phyloP scores from a whole-genome alignment of 37 sponge, comb jelly and placozoan genomes.

The Theonella swinhoei region DNA sequence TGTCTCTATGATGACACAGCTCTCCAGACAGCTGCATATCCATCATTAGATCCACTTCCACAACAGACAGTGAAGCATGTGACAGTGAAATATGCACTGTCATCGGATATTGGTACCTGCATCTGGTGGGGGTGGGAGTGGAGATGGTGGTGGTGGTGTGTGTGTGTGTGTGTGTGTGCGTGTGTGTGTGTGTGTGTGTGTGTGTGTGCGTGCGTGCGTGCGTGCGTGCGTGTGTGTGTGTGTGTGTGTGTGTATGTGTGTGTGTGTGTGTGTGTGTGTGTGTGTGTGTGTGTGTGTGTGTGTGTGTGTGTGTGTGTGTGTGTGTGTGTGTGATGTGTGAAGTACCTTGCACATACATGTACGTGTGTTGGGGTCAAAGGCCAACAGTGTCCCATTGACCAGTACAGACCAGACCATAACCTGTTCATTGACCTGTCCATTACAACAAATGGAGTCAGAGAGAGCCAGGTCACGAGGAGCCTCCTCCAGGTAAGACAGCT shows the following conservation, averaged over 20 bases:
- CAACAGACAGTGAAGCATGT: slow-evolving; percentile 72
- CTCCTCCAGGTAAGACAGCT: slow-evolving; percentile 71
- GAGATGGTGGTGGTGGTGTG: too few species aligned
- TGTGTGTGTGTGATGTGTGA: too few species aligned
- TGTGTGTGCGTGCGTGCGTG: too few species aligned
- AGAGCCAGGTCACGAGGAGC: slow-evolving; percentile 60
- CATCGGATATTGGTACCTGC: slow-evolving; percentile 47
- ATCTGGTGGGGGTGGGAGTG: slow-evolving; percentile 56
- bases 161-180: too few species aligned
- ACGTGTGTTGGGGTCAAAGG: slow-evolving; percentile 72
- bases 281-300: too few species aligned
- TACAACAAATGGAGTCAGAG: not conserved
- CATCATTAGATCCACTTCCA: slow-evolving; percentile 83
- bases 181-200: too few species aligned
- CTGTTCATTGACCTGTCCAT: slow-evolving; percentile 3
- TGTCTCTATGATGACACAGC: not conserved
- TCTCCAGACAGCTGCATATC: slow-evolving; percentile 77
- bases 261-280: too few species aligned
- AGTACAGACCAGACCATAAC: slow-evolving; percentile 84
- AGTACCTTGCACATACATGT: slow-evolving; percentile 56
- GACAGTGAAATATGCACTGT: slow-evolving; percentile 27
- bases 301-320: too few species aligned
- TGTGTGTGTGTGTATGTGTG: too few species aligned
- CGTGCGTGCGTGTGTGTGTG: too few species aligned
- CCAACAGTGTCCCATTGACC: slow-evolving; percentile 56